Evolutionary conservation across 2,888 invertebrate species (phyloP).

Genomic region (Plebejus argus): DNA sequence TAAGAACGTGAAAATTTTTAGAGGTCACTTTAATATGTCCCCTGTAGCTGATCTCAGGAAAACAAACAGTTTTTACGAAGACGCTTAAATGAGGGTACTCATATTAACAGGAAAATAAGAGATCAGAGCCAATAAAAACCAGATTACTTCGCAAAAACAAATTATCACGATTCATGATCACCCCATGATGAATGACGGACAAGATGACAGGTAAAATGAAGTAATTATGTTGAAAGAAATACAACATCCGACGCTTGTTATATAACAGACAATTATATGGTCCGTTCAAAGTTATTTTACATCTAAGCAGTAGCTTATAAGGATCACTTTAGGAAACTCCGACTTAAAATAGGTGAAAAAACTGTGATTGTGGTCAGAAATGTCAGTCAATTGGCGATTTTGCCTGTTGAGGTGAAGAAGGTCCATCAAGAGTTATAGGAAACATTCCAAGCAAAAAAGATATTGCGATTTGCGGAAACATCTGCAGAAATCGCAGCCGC

Average conservation of each 20-base stretch:
- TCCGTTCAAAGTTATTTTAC: conserved; percentile 47
- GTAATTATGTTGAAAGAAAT: conserved; percentile 53
- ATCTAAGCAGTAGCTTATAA: not conserved
- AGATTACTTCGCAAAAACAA: conserved; percentile 35
- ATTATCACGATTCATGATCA: conserved; percentile 58
- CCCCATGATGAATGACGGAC: conserved; percentile 54
- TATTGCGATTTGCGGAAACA: not conserved
- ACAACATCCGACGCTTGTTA: conserved; percentile 59
- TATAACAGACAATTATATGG: conserved; percentile 61
- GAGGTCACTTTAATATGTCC: too few relatives aligned
- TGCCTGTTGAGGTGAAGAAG: conserved; percentile 32
- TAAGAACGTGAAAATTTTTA: too few relatives aligned
- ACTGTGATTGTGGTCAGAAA: conserved; percentile 36
- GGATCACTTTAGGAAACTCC: not conserved
- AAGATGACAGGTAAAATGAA: conserved; percentile 57
- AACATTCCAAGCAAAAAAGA: not conserved
- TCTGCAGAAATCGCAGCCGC: not conserved
- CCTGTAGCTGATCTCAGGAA: not conserved
- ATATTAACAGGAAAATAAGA: not conserved
- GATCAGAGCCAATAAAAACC: not conserved
- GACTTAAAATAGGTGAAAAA: not conserved
- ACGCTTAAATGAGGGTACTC: not conserved
- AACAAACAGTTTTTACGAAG: not conserved
- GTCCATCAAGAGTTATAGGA: not conserved
- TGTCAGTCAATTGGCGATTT: conserved; percentile 49